Base-by-base conservation (phyloP, 2,888 invertebrate species). In the Gonocerus acuteangulatus region DNA sequence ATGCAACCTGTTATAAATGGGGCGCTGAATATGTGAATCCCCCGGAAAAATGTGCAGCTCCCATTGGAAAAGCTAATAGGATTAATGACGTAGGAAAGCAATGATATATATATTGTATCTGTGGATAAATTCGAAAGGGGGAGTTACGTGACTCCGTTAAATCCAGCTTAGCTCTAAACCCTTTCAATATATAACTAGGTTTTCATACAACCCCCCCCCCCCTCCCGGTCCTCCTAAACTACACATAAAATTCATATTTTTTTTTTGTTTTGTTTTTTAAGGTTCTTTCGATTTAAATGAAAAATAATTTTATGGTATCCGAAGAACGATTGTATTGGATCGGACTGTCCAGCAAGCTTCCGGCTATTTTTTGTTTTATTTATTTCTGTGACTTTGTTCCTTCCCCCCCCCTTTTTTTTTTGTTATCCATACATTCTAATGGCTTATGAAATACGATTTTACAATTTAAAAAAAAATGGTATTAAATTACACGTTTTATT, bases 171-270 rank as follows among this genome's bases (percentile, higher is more conserved):
- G 47, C 7, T 2, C 13, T n/a, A 16, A 57, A 21, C 47, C 57
- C 45, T 57, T 57, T 57, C 45, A 47, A 57, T 57, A 47, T 47
- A 47, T 57, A 57, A 57, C 45, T 57, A 47, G 57, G 27, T 57
- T 63, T 63, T 63, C 60, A 63, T 60, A 60, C 59, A 63, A 63
- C 42, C 58, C 23, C 59, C 62, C 48, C 21, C 34, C 23, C 39
- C 42, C 22, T 42, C 39, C 51, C 62, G 39, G 13, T 22, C 48
- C 44, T 21, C n/a, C 45, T 44, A 15, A 23, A 21, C 42, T 42
- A 54, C 32, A 54, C 54, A 54, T 54, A 54, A 54, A 54, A 54
- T 54, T 39, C 54, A 42, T 42, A 39, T 54, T 39, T 15, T 22
- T 39, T 18, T 34, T 34, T 19, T 51, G 16, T 51, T 51, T 13